These are phyloP conservation scores for Nemotelus nigrinus DNA, from an alignment of 2,888 invertebrate species.

Conservation along the genomic window DNA sequence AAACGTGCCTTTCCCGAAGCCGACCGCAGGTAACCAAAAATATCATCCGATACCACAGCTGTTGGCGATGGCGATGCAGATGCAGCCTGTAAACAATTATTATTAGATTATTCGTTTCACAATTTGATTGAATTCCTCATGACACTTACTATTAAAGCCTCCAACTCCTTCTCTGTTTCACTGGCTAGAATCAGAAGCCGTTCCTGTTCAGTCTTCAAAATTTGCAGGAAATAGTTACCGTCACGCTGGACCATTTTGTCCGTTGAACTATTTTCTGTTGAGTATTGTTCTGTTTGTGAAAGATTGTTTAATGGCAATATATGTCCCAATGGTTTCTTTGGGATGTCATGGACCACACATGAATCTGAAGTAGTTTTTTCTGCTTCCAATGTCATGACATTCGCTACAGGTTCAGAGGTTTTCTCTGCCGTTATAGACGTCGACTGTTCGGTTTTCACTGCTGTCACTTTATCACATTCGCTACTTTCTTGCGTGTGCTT, in stretches of 20 bases:
- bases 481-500: constrained; percentile 24
- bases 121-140: constrained; percentile 28
- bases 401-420: not conserved
- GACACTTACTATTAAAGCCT: constrained; percentile 65
- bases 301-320: not conserved
- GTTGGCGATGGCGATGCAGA: not conserved
- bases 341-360: not conserved
- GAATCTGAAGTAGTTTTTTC: not conserved
- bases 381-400: not conserved
- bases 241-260: constrained; percentile 61
- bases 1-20: constrained; percentile 92
- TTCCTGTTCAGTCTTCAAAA: constrained; percentile 78
- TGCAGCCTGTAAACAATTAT: constrained; percentile 14
- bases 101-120: not conserved
- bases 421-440: not conserved
- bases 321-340: constrained; percentile 1
- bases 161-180: constrained; percentile 75
- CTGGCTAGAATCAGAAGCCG: constrained; percentile 75
- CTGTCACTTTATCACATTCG: constrained; percentile 33
- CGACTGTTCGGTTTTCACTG: not conserved
- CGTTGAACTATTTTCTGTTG: constrained; percentile 10
- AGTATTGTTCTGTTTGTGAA: not conserved
- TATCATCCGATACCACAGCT: constrained; percentile 78
- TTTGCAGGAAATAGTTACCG: constrained; percentile 80
- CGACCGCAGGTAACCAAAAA: constrained; percentile 83